Percentiles rank a stretch among this genome's conserved stretches.
phyloP scores from a whole-genome alignment of 2,797 vertebrate species.

The Choloepus didactylus region DNA sequence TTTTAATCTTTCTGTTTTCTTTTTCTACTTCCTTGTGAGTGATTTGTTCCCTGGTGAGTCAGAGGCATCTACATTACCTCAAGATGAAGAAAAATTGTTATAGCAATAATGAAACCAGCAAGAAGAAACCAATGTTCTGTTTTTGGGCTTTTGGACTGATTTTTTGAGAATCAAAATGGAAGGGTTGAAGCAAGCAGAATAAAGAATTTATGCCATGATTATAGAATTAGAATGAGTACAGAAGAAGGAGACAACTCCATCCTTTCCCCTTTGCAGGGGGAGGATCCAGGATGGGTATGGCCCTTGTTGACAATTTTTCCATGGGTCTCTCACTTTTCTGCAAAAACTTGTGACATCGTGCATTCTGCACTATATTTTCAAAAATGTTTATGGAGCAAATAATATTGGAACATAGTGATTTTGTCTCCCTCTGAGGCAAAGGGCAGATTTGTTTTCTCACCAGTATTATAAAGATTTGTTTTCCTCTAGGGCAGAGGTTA shows the following conservation, averaged over 20 bases:
- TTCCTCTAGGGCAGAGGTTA: not conserved
- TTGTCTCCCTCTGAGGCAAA: not conserved
- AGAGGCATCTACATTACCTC: not conserved
- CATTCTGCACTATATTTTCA: not conserved
- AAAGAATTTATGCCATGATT: not conserved
- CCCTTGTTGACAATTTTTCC: not conserved
- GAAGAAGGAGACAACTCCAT: not conserved
- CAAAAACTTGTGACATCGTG: not conserved
- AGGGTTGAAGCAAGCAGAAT: conserved; percentile 1
- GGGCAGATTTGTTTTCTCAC: conserved; percentile 1
- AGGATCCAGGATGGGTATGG: not conserved
- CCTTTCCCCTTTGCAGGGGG: not conserved
- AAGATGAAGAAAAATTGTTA: conserved; percentile 33
- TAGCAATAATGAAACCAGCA: conserved; percentile 37
- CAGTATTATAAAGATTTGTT: not conserved
- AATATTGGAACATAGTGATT: not conserved
- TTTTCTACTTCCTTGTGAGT: not conserved
- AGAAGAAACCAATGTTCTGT: conserved; percentile 20
- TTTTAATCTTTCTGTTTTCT: not conserved
- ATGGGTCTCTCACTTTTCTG: not conserved
- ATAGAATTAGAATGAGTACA: not conserved
- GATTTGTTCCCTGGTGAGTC: conserved; percentile 9
- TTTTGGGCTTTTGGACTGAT: not conserved
- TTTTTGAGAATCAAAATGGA: conserved; percentile 46
- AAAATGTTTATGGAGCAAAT: not conserved